Percentiles rank a stretch among this genome's conserved stretches.
Evolutionary conservation across 2,113 vertebrate genomes (phyloP).

Genomic region (Syngnathus typhle): DNA sequence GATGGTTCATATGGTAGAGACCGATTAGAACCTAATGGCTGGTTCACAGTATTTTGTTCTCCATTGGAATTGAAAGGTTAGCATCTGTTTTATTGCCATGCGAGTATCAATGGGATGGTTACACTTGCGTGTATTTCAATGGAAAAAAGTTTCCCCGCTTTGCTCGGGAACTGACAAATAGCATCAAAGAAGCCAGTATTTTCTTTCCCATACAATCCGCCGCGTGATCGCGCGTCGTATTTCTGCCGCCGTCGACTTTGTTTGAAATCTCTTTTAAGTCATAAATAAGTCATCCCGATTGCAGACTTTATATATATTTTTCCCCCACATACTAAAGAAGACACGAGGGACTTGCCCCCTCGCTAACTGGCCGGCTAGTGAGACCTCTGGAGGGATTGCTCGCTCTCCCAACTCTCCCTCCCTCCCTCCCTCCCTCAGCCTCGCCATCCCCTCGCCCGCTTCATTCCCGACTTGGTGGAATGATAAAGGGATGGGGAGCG

Average conservation of each 20-base stretch:
- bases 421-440: constrained; percentile 24
- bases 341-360: constrained; percentile 24
- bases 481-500: constrained; percentile 45
- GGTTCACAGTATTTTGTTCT: background rate
- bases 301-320: constrained; percentile 9
- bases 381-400: constrained; percentile 42
- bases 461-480: constrained; percentile 31
- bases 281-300: constrained; percentile 46
- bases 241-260: background rate
- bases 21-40: background rate
- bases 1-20: background rate
- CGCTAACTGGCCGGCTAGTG: constrained; percentile 28
- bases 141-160: too few relatives aligned
- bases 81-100: too few relatives aligned
- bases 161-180: background rate
- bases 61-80: too few relatives aligned
- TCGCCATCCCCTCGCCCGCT: constrained; percentile 41
- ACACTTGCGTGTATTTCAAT: too few relatives aligned
- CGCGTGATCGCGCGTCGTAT: background rate
- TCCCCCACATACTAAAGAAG: constrained; percentile 16
- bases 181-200: background rate
- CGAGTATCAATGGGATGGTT: too few relatives aligned
- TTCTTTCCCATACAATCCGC: background rate
- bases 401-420: too few relatives aligned
- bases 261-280: constrained; percentile 23